phyloP scores from a whole-genome alignment of 35 echinoderm and acorn worm genomes.

The Ptychodera flava region DNA sequence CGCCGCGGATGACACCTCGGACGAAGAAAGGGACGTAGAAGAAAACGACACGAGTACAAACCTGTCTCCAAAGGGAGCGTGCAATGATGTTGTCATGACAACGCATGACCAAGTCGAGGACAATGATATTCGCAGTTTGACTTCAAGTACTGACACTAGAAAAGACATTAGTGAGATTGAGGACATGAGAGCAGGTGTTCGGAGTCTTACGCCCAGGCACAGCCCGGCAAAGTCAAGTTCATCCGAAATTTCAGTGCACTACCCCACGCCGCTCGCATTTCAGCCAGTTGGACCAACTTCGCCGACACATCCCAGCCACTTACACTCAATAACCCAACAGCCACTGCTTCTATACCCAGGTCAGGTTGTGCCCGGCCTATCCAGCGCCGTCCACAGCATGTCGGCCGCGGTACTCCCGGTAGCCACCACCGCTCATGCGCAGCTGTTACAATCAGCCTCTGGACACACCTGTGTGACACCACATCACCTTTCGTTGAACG shows the following conservation, averaged over 20 bases:
- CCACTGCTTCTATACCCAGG: neutral
- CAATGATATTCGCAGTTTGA: neutral
- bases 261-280: neutral
- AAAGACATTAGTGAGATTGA: neutral
- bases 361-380: neutral
- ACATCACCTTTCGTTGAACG: slow-evolving; percentile 20
- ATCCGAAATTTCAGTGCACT: neutral
- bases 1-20: too few species aligned
- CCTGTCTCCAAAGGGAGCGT: neutral
- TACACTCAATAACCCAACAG: neutral
- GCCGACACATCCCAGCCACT: neutral
- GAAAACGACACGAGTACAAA: neutral
- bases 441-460: slow-evolving; percentile 45
- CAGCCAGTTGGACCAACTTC: neutral
- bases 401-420: neutral
- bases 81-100: neutral
- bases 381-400: neutral
- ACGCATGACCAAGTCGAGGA: neutral
- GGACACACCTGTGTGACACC: slow-evolving; percentile 45
- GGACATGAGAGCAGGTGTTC: neutral
- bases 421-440: slow-evolving; percentile 48
- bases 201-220: neutral
- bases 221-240: neutral
- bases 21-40: neutral
- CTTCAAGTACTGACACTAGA: neutral